These are phyloP conservation scores for Psittacara wagleri DNA, from an alignment of 2,113 vertebrate genomes.

Conservation along the genomic window DNA sequence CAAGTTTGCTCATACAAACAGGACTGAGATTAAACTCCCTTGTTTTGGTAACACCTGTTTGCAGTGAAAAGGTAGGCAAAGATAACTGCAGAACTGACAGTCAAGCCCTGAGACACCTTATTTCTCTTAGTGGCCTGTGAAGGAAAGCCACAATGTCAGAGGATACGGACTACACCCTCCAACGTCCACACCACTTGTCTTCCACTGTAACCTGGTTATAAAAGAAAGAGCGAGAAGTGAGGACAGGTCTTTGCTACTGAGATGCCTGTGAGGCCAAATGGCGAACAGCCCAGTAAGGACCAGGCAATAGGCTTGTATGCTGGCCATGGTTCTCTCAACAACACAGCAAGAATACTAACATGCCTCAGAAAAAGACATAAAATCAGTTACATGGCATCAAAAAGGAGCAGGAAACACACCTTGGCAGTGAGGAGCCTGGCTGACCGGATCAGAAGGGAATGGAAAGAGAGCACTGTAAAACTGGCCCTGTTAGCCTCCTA, in stretches of 20 bases:
- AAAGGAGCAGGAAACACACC: neutral
- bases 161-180: neutral
- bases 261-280: fast-evolving
- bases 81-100: neutral
- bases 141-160: neutral
- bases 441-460: neutral
- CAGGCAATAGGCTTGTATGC: neutral
- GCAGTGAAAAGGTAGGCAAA: neutral
- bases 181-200: neutral
- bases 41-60: neutral
- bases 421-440: neutral
- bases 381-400: neutral
- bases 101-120: neutral
- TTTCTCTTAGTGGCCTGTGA: neutral
- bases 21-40: neutral
- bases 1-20: neutral
- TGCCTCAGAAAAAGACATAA: neutral
- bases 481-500: neutral
- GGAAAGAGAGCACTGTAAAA: neutral
- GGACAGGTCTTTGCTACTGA: neutral
- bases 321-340: neutral
- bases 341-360: fast-evolving
- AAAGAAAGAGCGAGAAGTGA: neutral
- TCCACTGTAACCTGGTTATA: neutral
- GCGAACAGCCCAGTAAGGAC: neutral